Percentiles rank a stretch among this genome's conserved stretches.
phyloP scores from a whole-genome alignment of 2,888 invertebrate species.

The Incurvaria masculella region DNA sequence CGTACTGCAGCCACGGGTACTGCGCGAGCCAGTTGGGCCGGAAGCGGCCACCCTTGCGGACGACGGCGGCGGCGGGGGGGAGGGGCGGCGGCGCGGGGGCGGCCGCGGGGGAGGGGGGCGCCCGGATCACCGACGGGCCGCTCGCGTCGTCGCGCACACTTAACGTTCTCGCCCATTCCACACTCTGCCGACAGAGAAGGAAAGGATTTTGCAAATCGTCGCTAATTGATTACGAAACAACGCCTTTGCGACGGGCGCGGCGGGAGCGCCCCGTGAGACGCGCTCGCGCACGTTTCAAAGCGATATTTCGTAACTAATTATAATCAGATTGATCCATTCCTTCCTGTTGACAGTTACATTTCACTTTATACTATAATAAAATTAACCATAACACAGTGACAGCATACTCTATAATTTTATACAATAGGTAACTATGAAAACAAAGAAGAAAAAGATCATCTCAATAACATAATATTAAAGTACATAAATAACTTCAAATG shows the following conservation, averaged over 20 bases:
- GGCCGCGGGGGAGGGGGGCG: conserved; percentile 22
- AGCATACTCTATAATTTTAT: background rate
- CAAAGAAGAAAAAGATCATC: conserved; percentile 41
- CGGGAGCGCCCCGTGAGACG: background rate
- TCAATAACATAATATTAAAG: conserved; percentile 15
- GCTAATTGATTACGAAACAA: background rate
- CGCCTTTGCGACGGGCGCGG: background rate
- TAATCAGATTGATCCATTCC: conserved; percentile 46
- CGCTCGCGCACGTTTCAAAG: background rate
- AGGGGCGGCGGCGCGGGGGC: conserved; percentile 17
- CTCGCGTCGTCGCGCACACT: conserved; percentile 17
- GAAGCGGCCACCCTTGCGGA: conserved; percentile 63
- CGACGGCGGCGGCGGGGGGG: conserved; percentile 17
- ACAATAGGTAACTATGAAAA: conserved; percentile 5
- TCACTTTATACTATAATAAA: background rate
- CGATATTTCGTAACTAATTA: conserved; percentile 9
- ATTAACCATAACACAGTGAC: background rate
- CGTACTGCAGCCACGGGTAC: conserved; percentile 72
- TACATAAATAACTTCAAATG: background rate
- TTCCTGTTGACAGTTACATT: conserved; percentile 29
- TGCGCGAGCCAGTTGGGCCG: conserved; percentile 64
- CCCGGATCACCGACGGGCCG: conserved; percentile 30
- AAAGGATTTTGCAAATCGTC: conserved; percentile 49
- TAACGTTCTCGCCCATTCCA: conserved; percentile 35
- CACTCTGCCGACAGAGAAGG: conserved; percentile 68